A percentile compares a stretch with the other conserved stretches of the same genome.
Evolutionary conservation across 2,888 invertebrate genomes (phyloP).

Genomic region (Acheta domesticus): DNA sequence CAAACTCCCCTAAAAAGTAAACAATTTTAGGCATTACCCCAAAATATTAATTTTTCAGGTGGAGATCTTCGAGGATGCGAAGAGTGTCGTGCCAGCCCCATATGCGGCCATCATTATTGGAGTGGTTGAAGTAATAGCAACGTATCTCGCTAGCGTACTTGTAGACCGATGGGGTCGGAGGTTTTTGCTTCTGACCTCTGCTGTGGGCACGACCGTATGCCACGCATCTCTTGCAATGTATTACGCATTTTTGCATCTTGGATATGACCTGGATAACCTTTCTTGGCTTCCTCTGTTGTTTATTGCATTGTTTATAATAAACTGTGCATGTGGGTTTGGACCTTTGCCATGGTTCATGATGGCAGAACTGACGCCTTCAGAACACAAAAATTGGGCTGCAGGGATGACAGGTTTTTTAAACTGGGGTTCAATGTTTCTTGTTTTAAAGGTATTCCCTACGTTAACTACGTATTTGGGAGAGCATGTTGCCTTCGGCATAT

Average conservation of each 20-base stretch:
- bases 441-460: not conserved
- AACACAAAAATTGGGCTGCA: slow-evolving; percentile 20
- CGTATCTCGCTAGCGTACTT: not conserved
- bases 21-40: too few species aligned
- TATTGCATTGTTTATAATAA: not conserved
- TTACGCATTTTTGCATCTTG: not conserved
- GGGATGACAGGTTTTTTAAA: not conserved
- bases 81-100: not conserved
- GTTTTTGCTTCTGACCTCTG: not conserved
- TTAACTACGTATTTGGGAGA: not conserved
- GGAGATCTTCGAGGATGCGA: slow-evolving; percentile 11
- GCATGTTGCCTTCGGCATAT: not conserved
- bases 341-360: slow-evolving; percentile 21
- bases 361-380: not conserved
- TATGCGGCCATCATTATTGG: slow-evolving; percentile 19
- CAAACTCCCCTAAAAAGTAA: too few species aligned
- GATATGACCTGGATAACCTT: not conserved
- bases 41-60: not conserved
- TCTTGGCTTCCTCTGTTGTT: slow-evolving; percentile 20
- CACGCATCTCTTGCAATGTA: not conserved
- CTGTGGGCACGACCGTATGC: not conserved
- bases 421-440: not conserved
- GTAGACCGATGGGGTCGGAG: slow-evolving; percentile 19
- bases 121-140: slow-evolving; percentile 1
- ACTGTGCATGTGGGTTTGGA: not conserved